Evolutionary conservation across 2,797 vertebrate genomes (phyloP).

Genomic region (Cossypha caffra): DNA sequence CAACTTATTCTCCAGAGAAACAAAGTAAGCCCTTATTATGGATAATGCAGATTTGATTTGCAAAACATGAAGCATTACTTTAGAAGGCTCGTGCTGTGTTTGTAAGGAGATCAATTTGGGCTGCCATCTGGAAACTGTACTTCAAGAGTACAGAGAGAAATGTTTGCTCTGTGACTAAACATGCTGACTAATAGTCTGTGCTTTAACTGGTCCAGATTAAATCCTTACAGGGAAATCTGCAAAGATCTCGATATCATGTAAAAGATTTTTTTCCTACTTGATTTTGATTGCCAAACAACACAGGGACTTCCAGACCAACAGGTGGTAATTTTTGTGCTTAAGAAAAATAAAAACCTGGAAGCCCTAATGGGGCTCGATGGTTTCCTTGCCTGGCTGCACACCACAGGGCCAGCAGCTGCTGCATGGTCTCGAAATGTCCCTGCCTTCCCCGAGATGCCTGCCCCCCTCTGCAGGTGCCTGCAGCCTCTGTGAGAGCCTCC

Average conservation of each 20-base stretch:
- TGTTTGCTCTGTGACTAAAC: slow-evolving; percentile 46
- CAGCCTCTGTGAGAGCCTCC: background rate
- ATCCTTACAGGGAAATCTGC: slow-evolving; percentile 35
- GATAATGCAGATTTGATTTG: background rate
- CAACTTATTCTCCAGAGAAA: background rate
- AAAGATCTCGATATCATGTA: background rate
- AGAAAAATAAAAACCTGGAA: background rate
- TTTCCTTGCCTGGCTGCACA: fast-evolving
- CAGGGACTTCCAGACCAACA: background rate
- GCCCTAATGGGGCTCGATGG: fast-evolving
- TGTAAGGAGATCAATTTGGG: background rate
- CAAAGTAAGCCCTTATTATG: background rate
- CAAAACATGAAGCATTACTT: background rate
- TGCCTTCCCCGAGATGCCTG: fast-evolving
- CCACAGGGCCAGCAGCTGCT: fast-evolving
- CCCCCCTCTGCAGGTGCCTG: fast-evolving
- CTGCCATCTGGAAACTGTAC: slow-evolving; percentile 56
- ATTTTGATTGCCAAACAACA: background rate
- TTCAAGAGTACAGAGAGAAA: slow-evolving; percentile 14
- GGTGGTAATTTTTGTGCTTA: background rate
- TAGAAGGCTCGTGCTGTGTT: background rate
- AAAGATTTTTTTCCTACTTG: background rate
- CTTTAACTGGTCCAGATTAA: background rate
- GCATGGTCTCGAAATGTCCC: fast-evolving
- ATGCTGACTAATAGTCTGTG: slow-evolving; percentile 4